Evolutionary conservation across 1,140 invertebrate genomes (phyloP).

Genomic region (Cydia amplana): DNA sequence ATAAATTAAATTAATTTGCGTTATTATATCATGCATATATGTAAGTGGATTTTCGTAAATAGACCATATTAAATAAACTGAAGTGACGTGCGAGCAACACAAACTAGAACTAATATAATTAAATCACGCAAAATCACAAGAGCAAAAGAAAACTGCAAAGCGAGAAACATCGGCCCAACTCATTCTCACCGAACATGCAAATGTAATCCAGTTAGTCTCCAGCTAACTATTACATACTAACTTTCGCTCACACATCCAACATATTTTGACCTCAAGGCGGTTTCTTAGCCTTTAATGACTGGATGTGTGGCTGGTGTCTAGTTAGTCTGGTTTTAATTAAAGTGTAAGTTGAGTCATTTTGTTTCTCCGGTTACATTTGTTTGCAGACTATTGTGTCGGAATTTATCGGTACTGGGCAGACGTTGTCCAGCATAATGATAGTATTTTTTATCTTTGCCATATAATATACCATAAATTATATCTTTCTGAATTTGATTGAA

Average conservation of each 20-base stretch:
- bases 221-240: constrained; percentile 29
- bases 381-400: not conserved
- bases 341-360: constrained; percentile 21
- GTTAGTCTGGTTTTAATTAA: not conserved
- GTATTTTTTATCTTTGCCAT: not conserved
- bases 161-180: constrained; percentile 8
- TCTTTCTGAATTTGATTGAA: too few relatives aligned
- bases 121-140: not conserved
- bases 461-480: too few relatives aligned
- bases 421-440: not conserved
- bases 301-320: not conserved
- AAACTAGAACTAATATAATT: not conserved
- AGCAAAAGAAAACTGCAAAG: constrained; percentile 20
- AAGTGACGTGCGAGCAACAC: not conserved
- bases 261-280: not conserved
- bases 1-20: too few relatives aligned
- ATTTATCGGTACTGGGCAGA: not conserved
- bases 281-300: not conserved
- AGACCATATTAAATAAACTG: too few relatives aligned
- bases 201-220: constrained; percentile 25
- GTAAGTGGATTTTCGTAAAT: too few relatives aligned
- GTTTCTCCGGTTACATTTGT: constrained; percentile 20
- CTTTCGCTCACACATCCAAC: constrained; percentile 6
- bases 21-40: too few relatives aligned
- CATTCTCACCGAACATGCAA: constrained; percentile 16